Percentiles rank a stretch among this genome's conserved stretches.
Evolutionary conservation across 2,113 vertebrate species (phyloP).

Genomic region (Muntiacus muntjak): DNA sequence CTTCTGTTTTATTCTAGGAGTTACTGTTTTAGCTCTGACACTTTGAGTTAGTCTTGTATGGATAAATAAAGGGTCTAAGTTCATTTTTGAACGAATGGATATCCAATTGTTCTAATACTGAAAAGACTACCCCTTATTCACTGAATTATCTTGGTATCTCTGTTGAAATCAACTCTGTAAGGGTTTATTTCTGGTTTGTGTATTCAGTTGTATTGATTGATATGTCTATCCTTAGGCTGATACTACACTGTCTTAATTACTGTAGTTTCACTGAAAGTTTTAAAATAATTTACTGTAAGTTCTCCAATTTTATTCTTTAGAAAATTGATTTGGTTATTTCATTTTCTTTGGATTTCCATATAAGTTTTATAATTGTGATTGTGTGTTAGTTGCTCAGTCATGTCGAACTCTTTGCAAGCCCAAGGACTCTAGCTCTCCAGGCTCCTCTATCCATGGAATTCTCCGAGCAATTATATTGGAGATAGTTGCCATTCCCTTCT

Average conservation of each 20-base stretch:
- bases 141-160: neutral
- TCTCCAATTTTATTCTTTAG: neutral
- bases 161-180: conserved; percentile 1
- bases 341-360: neutral
- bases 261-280: neutral
- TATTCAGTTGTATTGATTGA: neutral
- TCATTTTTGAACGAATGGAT: neutral
- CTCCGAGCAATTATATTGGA: neutral
- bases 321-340: neutral
- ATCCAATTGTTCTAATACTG: neutral
- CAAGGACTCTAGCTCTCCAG: neutral
- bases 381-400: neutral
- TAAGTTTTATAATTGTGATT: neutral
- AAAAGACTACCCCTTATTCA: neutral
- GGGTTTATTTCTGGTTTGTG: neutral
- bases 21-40: neutral
- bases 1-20: neutral
- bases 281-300: neutral
- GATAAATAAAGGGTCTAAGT: neutral
- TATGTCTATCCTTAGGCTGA: neutral
- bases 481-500: neutral
- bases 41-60: conserved; percentile 8
- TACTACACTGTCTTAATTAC: neutral
- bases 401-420: neutral
- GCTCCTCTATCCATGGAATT: neutral